Percentiles rank a stretch among this genome's conserved stretches.
These are phyloP conservation scores for Diabrotica undecimpunctata DNA, from an alignment of 1,140 invertebrate genomes.

Conservation along the genomic window DNA sequence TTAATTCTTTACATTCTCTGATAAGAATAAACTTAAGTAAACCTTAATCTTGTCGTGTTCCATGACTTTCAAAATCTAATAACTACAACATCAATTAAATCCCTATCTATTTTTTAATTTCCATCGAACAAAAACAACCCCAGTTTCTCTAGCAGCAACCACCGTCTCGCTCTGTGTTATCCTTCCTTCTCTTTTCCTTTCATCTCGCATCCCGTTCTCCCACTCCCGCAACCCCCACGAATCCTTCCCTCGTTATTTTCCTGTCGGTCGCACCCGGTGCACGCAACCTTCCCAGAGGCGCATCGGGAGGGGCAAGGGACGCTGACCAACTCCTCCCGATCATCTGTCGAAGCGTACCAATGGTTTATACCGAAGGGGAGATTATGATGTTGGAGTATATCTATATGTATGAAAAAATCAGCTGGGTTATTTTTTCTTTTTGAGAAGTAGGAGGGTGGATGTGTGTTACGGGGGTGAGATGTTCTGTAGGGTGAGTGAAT, in stretches of 20 bases:
- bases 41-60: too few relatives aligned
- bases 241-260: slow-evolving; percentile 39
- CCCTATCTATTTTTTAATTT: too few relatives aligned
- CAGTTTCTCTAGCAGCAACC: neutral
- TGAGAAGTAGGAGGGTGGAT: neutral
- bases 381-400: neutral
- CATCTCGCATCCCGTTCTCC: slow-evolving; percentile 16
- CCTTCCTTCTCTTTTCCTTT: slow-evolving; percentile 1
- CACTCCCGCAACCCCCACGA: slow-evolving; percentile 9
- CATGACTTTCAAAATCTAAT: too few relatives aligned
- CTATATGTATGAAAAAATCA: neutral
- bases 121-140: neutral
- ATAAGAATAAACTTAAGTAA: too few relatives aligned
- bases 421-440: too few relatives aligned
- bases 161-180: neutral
- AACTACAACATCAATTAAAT: too few relatives aligned
- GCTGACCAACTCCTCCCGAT: slow-evolving; percentile 8
- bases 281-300: slow-evolving; percentile 30
- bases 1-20: too few relatives aligned
- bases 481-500: neutral
- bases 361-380: slow-evolving; percentile 5
- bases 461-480: neutral
- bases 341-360: slow-evolving; percentile 16
- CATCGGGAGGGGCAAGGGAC: slow-evolving; percentile 6
- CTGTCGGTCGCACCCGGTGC: slow-evolving; percentile 41